These are phyloP conservation scores for Hucho hucho DNA, from an alignment of 2,113 vertebrate genomes.

Conservation along the genomic window DNA sequence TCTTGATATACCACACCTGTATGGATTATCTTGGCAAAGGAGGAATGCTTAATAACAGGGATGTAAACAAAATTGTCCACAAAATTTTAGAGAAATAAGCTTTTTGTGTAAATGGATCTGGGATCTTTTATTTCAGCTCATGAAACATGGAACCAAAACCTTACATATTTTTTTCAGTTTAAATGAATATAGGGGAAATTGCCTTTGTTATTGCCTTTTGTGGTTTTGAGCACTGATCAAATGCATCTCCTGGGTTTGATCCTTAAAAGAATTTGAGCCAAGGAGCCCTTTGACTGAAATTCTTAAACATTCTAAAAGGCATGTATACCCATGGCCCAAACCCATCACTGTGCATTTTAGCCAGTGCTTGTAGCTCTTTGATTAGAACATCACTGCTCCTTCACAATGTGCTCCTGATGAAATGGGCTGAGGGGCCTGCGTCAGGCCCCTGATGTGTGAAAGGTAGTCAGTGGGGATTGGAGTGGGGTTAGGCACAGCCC, in stretches of 20 bases:
- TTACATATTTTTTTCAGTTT: too few species aligned
- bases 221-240: constrained; percentile 61
- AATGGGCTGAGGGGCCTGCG: constrained; percentile 16
- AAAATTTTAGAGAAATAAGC: too few species aligned
- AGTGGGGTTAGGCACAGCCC: constrained; percentile 61
- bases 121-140: too few species aligned
- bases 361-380: constrained; percentile 55
- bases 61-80: too few species aligned
- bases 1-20: too few species aligned
- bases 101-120: too few species aligned
- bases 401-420: constrained; percentile 78
- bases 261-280: constrained; percentile 59
- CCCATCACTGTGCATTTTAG: constrained; percentile 64
- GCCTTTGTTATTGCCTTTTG: constrained; percentile 56
- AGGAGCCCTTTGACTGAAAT: constrained; percentile 66
- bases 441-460: constrained; percentile 60
- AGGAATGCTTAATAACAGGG: too few species aligned
- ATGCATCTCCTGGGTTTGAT: constrained; percentile 67
- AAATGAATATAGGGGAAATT: too few species aligned
- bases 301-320: constrained; percentile 63
- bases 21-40: too few species aligned
- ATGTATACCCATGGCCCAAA: constrained; percentile 18
- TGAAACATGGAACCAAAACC: too few species aligned
- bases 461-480: constrained; percentile 39
- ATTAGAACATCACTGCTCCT: constrained; percentile 56